Evolutionary conservation across 1,140 invertebrate genomes (phyloP), one percentile per base, ranked within the genome.

Genomic region (Plodia interpunctella): DNA sequence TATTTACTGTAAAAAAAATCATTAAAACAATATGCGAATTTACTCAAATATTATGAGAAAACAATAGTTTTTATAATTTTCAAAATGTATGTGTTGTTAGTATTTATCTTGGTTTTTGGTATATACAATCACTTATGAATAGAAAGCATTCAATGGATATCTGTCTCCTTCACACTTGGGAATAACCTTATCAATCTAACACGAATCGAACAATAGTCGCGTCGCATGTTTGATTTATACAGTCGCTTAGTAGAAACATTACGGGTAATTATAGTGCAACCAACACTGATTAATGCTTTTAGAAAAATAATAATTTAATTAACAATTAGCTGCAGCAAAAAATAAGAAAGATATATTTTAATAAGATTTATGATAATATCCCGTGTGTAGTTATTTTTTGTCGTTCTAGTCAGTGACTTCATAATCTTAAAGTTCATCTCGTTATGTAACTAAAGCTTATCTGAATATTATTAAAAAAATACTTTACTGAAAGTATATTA

Each of bases 191-290:
- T 89, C 87, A 90, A 90, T 90, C 87, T 87, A 84, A 83, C 83
- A 74, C 80, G 85, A 90, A 87, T 88, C 85, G 85, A 88, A 90
- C 83, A 87, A 87, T 85, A 88, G 83, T 78, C n/a, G n/a, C n/a
- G 76, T 83, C 82, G 81, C 84, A 81, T 88, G 81, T 88, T 87
- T 88, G 87, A 90, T 88, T 90, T 90, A 90, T 88, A 88, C 83
- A 85, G 75, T 83, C 85, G 87, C 84, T 90, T 88, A 90, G 85
- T 87, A 83, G 78, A 84, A 90, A 87, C 81, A 88, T 89, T 89
- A 88, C 81, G 81, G 76, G 82, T 88, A 88, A 89, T 87, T 86
- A 87, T 89, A 88, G 72, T 63, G 59, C 62, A 82, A 88, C 71
- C 72, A 66, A 56, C 52, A 59, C 55, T 59, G 69, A 52, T 88